phyloP scores from a whole-genome alignment of 2,113 vertebrate genomes.

The Pangasianodon gigas region DNA sequence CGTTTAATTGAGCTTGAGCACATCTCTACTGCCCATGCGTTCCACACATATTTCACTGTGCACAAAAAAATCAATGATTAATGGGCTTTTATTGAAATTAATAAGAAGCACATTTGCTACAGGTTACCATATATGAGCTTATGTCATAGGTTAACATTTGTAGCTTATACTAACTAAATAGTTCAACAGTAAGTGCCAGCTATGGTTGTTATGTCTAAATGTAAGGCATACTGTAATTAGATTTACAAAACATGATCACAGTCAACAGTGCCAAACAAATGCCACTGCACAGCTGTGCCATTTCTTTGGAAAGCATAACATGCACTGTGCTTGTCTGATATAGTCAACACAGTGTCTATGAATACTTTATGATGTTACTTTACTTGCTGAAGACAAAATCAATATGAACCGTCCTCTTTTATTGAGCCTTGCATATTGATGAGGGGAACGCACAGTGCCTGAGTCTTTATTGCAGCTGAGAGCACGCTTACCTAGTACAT shows the following conservation, averaged over 20 bases:
- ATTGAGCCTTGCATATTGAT: constrained; percentile 48
- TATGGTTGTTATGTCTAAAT: neutral
- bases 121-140: neutral
- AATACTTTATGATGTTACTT: constrained; percentile 58
- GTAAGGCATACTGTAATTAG: neutral
- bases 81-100: neutral
- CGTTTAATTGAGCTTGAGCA: constrained; percentile 17
- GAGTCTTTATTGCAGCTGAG: constrained; percentile 22
- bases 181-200: neutral
- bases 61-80: constrained; percentile 4
- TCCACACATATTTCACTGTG: neutral
- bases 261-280: neutral
- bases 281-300: neutral
- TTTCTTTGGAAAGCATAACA: constrained; percentile 11
- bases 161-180: neutral
- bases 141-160: neutral
- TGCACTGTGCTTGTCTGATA: constrained; percentile 19
- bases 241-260: neutral
- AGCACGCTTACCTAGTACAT: constrained; percentile 13
- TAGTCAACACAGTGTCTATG: constrained; percentile 45
- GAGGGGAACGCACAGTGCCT: constrained; percentile 19
- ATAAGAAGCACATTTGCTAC: neutral
- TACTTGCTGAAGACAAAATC: constrained; percentile 52
- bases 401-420: constrained; percentile 44
- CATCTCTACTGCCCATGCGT: neutral